phyloP scores from a whole-genome alignment of 2,113 vertebrate species.

The Amphiprion ocellaris region DNA sequence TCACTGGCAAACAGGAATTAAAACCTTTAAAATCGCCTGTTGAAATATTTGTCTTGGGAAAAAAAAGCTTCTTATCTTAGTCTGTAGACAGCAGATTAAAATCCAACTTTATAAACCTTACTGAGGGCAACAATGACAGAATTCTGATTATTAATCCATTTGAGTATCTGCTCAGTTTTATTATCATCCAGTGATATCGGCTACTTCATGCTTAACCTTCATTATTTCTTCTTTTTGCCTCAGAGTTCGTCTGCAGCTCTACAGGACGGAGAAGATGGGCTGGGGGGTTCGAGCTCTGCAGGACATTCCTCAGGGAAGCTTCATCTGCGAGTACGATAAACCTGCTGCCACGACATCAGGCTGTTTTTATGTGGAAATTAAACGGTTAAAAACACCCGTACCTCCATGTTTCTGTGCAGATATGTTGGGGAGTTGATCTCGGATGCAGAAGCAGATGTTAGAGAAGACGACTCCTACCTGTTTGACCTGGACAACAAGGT shows the following conservation, averaged over 20 bases:
- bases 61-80: background rate
- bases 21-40: background rate
- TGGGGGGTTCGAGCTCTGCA: slow-evolving; percentile 93
- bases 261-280: slow-evolving; percentile 95
- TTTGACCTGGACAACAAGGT: slow-evolving; percentile 97
- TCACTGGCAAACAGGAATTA: background rate
- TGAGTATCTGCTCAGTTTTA: background rate
- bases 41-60: background rate
- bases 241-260: slow-evolving; percentile 94
- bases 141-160: slow-evolving; percentile 3
- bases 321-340: slow-evolving; percentile 93
- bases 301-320: slow-evolving; percentile 93
- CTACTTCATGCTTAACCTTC: background rate
- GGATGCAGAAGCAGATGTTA: slow-evolving; percentile 93
- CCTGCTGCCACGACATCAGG: too few species aligned
- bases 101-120: background rate
- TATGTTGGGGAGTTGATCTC: slow-evolving; percentile 96
- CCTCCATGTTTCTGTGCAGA: slow-evolving; percentile 66
- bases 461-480: slow-evolving; percentile 94
- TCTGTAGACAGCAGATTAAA: background rate
- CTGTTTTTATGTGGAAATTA: background rate
- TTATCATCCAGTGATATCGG: background rate
- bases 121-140: slow-evolving; percentile 4
- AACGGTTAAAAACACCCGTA: background rate
- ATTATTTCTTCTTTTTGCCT: background rate